These are phyloP conservation scores for Ceyx melanurus DNA, from an alignment of 2,113 vertebrate genomes.

Conservation along the genomic window DNA sequence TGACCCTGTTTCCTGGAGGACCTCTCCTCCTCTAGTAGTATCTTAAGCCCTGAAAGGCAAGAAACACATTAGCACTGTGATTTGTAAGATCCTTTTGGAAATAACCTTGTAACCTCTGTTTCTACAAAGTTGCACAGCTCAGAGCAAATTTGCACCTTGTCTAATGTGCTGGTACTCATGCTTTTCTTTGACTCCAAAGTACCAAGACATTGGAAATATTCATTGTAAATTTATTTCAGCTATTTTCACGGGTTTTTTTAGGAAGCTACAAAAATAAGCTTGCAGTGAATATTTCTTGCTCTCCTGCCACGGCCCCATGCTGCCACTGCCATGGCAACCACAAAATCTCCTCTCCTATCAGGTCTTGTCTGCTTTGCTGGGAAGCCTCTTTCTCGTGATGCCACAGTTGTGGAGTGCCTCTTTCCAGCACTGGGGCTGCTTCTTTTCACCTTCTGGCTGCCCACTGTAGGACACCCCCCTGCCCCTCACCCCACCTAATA, in stretches of 20 bases:
- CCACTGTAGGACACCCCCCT: not conserved
- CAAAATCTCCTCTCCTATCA: not conserved
- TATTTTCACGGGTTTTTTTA: not conserved
- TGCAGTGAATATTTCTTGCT: constrained; percentile 14
- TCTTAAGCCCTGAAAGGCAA: not conserved
- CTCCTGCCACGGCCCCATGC: constrained; percentile 35
- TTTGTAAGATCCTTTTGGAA: not conserved
- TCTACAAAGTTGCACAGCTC: not conserved
- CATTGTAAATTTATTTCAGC: constrained; percentile 9
- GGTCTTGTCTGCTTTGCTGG: not conserved
- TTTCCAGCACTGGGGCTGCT: not conserved
- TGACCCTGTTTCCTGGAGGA: not conserved
- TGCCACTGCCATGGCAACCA: constrained; percentile 64
- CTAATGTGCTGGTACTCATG: not conserved
- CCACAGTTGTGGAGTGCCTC: not conserved
- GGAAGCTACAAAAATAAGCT: not conserved
- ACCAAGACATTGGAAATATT: not conserved
- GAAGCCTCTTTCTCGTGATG: not conserved
- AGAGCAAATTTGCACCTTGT: not conserved
- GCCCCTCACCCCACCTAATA: no score
- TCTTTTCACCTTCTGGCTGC: not conserved
- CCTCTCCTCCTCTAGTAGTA: not conserved
- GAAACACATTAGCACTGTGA: not conserved
- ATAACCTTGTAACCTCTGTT: not conserved
- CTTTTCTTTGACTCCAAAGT: not conserved